phyloP scores from a whole-genome alignment of 1,140 invertebrate species.

The Brachystomella parvula region DNA sequence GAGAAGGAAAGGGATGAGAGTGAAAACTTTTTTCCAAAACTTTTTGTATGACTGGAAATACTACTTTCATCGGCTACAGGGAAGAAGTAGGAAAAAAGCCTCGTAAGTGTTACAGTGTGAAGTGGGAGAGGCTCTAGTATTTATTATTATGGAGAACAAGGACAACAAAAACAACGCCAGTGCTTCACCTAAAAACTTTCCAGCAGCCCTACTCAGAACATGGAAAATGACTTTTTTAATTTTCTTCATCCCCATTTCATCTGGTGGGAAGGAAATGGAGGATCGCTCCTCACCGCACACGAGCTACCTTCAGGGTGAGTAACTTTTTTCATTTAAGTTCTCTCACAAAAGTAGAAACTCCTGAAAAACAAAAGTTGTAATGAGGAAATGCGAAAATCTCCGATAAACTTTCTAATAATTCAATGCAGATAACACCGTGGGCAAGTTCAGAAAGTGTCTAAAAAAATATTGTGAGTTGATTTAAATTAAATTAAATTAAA shows the following conservation, averaged over 20 bases:
- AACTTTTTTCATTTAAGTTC: no score
- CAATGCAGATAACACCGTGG: no score
- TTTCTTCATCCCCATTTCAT: slow-evolving; percentile 33
- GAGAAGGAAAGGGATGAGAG: no score
- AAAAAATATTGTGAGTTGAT: no score
- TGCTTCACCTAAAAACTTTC: not conserved
- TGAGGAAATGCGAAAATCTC: no score
- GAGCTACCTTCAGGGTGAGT: not conserved
- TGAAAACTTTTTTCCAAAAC: no score
- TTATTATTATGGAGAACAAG: not conserved
- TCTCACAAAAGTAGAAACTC: no score
- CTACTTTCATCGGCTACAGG: not conserved
- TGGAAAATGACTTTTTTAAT: slow-evolving; percentile 29
- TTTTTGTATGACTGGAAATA: not conserved
- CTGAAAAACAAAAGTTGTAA: no score
- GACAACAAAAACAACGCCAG: not conserved
- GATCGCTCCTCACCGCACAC: not conserved
- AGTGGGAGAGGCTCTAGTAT: not conserved
- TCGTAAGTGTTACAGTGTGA: not conserved
- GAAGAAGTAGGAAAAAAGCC: not conserved
- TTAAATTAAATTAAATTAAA: no score
- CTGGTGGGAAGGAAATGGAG: slow-evolving; percentile 24
- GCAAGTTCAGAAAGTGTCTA: no score
- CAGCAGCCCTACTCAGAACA: not conserved
- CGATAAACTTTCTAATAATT: no score